phyloP scores from a whole-genome alignment of 1,140 invertebrate species.

The Ephestia elutella region DNA sequence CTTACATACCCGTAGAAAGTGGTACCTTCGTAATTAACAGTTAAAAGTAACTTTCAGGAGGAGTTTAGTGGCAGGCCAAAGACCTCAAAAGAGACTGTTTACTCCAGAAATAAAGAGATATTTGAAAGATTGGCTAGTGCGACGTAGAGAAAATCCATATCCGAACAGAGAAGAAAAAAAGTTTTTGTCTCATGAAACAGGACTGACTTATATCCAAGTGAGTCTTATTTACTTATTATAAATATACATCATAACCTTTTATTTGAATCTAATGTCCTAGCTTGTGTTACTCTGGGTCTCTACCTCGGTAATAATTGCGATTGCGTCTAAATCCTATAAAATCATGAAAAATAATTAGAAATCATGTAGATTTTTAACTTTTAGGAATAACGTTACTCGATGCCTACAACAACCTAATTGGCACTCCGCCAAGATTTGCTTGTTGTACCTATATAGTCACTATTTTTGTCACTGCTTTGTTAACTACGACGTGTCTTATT shows the following conservation, averaged over 20 bases:
- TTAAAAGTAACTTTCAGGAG: constrained; percentile 58
- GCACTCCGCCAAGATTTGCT: constrained; percentile 59
- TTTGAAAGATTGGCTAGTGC: constrained; percentile 82
- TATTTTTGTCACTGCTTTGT: constrained; percentile 64
- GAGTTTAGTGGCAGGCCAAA: constrained; percentile 73
- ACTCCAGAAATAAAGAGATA: constrained; percentile 84
- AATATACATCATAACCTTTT: neutral
- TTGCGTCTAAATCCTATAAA: too few species aligned
- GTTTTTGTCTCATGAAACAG: constrained; percentile 79
- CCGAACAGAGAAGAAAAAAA: constrained; percentile 83
- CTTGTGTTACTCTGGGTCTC: too few species aligned
- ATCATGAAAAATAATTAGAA: too few species aligned
- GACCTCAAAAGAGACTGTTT: constrained; percentile 80
- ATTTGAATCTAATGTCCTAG: too few species aligned
- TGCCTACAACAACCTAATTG: constrained; percentile 62
- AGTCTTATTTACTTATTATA: constrained; percentile 12
- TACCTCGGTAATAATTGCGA: too few species aligned
- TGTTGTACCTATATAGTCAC: constrained; percentile 71
- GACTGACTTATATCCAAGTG: constrained; percentile 82
- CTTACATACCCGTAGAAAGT: too few species aligned
- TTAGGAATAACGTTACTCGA: neutral
- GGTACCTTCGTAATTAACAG: too few species aligned
- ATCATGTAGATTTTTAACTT: neutral
- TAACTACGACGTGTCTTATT: constrained; percentile 24
- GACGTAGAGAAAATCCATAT: constrained; percentile 82